These are phyloP conservation scores for Eupithecia inturbata DNA, from an alignment of 2,888 invertebrate genomes.

Conservation along the genomic window DNA sequence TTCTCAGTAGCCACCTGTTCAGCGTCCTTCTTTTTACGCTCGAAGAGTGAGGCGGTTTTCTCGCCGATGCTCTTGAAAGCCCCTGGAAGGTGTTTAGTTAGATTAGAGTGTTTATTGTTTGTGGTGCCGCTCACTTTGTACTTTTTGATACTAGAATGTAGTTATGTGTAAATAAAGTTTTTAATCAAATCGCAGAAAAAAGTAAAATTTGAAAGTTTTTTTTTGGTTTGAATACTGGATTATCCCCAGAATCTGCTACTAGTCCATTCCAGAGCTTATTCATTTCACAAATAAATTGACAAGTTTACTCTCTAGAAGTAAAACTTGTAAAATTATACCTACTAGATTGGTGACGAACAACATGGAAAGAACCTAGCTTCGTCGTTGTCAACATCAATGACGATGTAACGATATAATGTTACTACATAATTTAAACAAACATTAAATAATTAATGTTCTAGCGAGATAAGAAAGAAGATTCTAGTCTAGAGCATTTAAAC, in stretches of 20 bases:
- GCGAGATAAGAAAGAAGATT: neutral
- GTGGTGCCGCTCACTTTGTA: neutral
- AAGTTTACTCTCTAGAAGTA: neutral
- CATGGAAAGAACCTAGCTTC: conserved; percentile 4
- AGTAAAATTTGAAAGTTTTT: neutral
- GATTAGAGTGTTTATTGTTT: neutral
- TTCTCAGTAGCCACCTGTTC: conserved; percentile 86
- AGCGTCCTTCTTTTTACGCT: conserved; percentile 89
- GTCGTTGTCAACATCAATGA: neutral
- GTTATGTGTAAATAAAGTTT: no score
- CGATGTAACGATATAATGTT: neutral
- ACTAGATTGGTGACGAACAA: neutral
- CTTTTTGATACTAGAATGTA: neutral
- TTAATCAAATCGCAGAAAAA: no score
- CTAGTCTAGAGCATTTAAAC: neutral
- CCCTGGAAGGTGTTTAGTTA: conserved; percentile 67
- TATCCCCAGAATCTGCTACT: neutral
- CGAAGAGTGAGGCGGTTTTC: conserved; percentile 88
- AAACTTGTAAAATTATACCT: neutral
- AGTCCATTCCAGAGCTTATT: neutral
- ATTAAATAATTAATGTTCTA: neutral
- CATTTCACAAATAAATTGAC: neutral
- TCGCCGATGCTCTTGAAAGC: conserved; percentile 89
- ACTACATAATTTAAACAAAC: neutral
- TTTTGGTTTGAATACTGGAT: neutral